phyloP scores from a whole-genome alignment of 2,888 invertebrate genomes.

The Dichetophora obliterata region DNA sequence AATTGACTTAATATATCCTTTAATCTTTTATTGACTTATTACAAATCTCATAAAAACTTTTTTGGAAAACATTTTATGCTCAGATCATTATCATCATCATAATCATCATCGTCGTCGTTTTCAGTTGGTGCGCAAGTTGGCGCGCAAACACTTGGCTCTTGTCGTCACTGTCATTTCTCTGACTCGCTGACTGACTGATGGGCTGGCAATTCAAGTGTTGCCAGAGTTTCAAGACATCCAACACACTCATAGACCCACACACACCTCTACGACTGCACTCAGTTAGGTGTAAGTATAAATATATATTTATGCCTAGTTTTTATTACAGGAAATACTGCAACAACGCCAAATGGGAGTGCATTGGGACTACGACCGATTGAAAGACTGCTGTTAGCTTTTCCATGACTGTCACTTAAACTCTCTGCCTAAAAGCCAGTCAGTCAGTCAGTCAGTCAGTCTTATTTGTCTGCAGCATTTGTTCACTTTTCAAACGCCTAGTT shows the following conservation, averaged over 20 bases:
- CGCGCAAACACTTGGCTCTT: neutral
- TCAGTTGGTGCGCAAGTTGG: neutral
- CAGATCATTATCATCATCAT: too few relatives aligned
- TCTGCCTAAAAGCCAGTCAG: neutral
- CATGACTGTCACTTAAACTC: too few relatives aligned
- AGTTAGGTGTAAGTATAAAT: neutral
- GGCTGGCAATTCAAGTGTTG: neutral
- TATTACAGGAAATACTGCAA: slow-evolving; percentile 26
- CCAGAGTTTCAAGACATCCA: neutral
- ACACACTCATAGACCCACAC: neutral
- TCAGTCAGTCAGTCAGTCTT: neutral
- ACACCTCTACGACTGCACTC: neutral
- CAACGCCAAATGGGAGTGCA: slow-evolving; percentile 1
- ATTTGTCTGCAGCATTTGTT: neutral
- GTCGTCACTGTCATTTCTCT: neutral
- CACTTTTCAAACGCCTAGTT: neutral
- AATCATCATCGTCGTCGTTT: too few relatives aligned
- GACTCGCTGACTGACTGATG: neutral
- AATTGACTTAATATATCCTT: too few relatives aligned
- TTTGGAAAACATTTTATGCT: too few relatives aligned
- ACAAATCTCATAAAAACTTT: too few relatives aligned
- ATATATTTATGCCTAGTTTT: slow-evolving; percentile 10
- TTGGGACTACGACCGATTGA: slow-evolving; percentile 26
- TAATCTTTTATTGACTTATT: too few relatives aligned
- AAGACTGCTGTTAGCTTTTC: neutral